Base-by-base conservation (phyloP, 2,797 vertebrate genomes). In the Rhabdomys pumilio region DNA sequence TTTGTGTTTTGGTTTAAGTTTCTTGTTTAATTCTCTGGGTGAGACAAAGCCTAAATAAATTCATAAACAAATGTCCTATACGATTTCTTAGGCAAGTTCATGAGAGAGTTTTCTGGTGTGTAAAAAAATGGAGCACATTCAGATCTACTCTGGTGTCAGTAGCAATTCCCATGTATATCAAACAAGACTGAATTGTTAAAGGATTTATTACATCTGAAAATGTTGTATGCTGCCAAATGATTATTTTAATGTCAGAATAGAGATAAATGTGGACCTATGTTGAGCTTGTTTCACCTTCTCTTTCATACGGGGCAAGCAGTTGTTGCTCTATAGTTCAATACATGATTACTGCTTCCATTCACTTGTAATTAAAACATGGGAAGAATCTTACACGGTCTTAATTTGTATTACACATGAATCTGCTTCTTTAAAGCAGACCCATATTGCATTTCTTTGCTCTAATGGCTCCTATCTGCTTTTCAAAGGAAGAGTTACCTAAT, bases 61-160 rank as follows among this genome's bases (percentile, higher is more conserved):
- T 75, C 90, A 80, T 89, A 77, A 63, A 47, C 53, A 55, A 88
- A 86, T 87, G 9, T 34, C 22, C 20, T 69, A 6, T 77, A 59
- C 84, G 24, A 72, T 91, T 53, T 31, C 20, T 79, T 53, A 55
- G 57, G 61, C 22, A 89, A 57, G 9, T 80, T 80, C 76, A 12
- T 90, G 50, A 57, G 69, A 57, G 50, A 89, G 29, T 91, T 95
- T 93, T 94, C 93, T 81, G 19, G 26, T 95, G 34, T 96, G 14
- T 90, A 81, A 90, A 91, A 81, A 88, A 90, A 73, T 77, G 47
- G 59, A 84, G 3, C 22, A 20, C 53, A 0, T 65, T 61, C 72
- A 82, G 79, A 82, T 11, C 19, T 63, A 22, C 55, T 41, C 34
- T 86, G 69, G 13, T 12, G 83, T 14, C 34, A 12, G 76, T 22